Base-by-base conservation (phyloP, 2,113 vertebrate genomes). In the Microtus richardsoni region DNA sequence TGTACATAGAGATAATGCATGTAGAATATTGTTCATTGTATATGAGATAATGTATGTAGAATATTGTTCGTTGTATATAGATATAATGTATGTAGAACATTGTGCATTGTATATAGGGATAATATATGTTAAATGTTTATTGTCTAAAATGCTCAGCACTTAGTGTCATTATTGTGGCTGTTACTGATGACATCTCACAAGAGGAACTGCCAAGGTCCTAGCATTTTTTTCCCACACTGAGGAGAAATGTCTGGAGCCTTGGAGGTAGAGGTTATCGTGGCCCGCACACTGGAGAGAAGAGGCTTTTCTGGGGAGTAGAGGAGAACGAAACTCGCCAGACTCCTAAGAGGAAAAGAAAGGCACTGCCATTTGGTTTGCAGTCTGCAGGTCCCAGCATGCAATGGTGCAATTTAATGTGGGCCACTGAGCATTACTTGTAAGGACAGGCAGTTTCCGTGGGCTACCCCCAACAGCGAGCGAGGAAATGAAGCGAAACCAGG, bases 401-500 rank as follows among this genome's bases (percentile, higher is more conserved):
- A 0, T 70, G 73, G 75, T 93, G 11, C 7, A 0, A 24, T 58
- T 90, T 71, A 64, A 26, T 6, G 1, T 64, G 54, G 97, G 47
- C 89, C 86, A 80, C 91, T 28, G 26, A 83, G 0, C 0, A 1
- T 13, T 66, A 66, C 66, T 8, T 96, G 21, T 80, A 24, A 88
- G 7, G 39, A 91, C 4, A 7, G 85, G 44, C 5, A 10, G 21
- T 8, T 80, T 84, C 91, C 77, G 16, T 44, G 70, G 91, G 30
- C 83, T 74, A 17, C 62, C 93, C 83, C 70, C 89, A 26, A 64
- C 13, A 12, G 90, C 71, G 64, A 12, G 90, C 66, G 58, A 85
- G 80, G 82, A 95, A 71, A 0, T 62, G 93, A 93, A 94, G 92
- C 79, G 94, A 84, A 95, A 93, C 83, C 44, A 19, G 44, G 86